Evolutionary conservation across 2,113 vertebrate genomes (phyloP), one percentile per base, ranked within the genome.

Genomic region (Cichladusa arquata): DNA sequence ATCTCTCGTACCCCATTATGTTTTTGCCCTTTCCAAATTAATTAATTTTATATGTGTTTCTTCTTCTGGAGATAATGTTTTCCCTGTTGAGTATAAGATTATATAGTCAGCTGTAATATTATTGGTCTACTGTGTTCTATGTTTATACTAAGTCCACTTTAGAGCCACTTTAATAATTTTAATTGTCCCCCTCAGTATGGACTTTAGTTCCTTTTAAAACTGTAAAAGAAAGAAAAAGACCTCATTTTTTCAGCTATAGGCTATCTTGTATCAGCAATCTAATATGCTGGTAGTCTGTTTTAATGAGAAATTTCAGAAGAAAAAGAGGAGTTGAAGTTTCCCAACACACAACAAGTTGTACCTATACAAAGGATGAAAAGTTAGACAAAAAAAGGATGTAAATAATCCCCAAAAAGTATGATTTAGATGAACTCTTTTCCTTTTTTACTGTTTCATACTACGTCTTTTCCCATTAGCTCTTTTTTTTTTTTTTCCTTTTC

Each of bases 321-420:
- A 90, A 77, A 70, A 78, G 22, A 54, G 10, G 6, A 67, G 20
- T 50, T 12, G 31, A 44, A 20, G 14, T 42, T 67, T 91, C 12
- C n/a, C 1, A 0, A 77, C 4, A 5, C 8, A 9, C 15, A 50
- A 71, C 6, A 17, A 17, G 3, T 61, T 44, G 4, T 6, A 54
- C 12, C 53, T n/a, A 28, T 15, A 28, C 6, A 73, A 82, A 82
- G 11, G 3, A 9, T 65, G 18, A 91, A 88, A 91, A 77, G 2
- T 48, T 76, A 86, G 16, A 83, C 6, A 67, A 36, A 74, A 36
- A 74, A 66, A 17, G 1, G 3, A 31, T 44, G 3, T 18, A 66
- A 79, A 69, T 44, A 42, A 1, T 9, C 7, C 5, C 9, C n/a
- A 2, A 3, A 33, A 77, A 56, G 8, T 36, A 64, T 40, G 7